phyloP scores from a whole-genome alignment of 2,113 vertebrate genomes.

The Columbina picui region DNA sequence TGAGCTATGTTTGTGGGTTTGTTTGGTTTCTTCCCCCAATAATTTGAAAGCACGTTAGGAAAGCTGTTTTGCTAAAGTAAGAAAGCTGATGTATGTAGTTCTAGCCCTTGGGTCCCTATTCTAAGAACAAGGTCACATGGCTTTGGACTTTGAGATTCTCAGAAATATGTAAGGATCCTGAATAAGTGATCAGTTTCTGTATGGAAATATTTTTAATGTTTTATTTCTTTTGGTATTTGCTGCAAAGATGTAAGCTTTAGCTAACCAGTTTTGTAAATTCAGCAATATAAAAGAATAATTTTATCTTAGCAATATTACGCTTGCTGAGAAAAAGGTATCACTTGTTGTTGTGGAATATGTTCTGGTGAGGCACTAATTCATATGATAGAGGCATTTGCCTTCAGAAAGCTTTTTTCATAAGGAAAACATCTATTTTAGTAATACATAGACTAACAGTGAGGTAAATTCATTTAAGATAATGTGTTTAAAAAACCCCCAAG shows the following conservation, averaged over 20 bases:
- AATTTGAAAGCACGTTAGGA: neutral
- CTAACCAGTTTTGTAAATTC: constrained; percentile 11
- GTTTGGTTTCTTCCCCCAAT: neutral
- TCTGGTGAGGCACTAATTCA: neutral
- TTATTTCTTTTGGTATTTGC: constrained; percentile 10
- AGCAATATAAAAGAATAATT: neutral
- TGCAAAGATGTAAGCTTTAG: constrained; percentile 3
- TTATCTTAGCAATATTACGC: neutral
- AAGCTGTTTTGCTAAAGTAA: neutral
- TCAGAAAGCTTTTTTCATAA: constrained; percentile 30
- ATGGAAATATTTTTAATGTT: neutral
- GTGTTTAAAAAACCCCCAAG: neutral
- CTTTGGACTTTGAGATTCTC: neutral
- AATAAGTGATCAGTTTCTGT: neutral
- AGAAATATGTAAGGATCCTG: constrained; percentile 4
- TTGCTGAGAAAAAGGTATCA: constrained; percentile 37
- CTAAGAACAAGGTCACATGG: neutral
- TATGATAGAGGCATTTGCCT: constrained; percentile 19
- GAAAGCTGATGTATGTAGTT: neutral
- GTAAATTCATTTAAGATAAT: constrained; percentile 32
- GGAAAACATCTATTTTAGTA: constrained; percentile 51
- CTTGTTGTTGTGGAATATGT: neutral
- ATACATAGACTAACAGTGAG: constrained; percentile 35
- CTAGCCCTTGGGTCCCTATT: neutral
- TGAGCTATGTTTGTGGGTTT: neutral